Evolutionary conservation across 1,140 invertebrate species (phyloP), one percentile per base, ranked within the genome.

Genomic region (Tetragonula clypearis): DNA sequence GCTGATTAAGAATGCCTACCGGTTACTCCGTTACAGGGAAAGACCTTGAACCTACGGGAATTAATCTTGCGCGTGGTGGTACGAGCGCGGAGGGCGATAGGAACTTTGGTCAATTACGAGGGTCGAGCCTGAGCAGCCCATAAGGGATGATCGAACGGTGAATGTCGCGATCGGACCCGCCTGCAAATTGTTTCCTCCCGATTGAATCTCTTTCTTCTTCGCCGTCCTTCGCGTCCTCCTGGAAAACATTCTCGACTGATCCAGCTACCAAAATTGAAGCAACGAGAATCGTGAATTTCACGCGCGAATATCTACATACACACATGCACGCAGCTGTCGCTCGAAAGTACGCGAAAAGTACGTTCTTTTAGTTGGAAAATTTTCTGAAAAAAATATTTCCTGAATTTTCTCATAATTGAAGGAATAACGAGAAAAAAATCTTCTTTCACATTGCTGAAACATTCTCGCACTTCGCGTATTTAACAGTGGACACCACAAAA

Each of bases 131-230:
- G 68, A 79, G 30, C 80, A 66, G 23, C 76, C 79, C 73, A 68
- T 66, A 86, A 85, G 80, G 87, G 62, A 89, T 82, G 89, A 90
- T 90, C 89, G 88, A 86, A 82, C 71, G 49, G 79, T 56, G 85
- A 68, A 86, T 80, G 84, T 90, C 78, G 81, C 86, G 82, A 90
- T 87, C 81, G 81, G 83, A 62, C 65, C 77, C 84, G 88, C 79
- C 87, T 84, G 89, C 89, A 90, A 90, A 90, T 90, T 90, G 90
- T 90, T 87, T 88, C 85, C 82, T 74, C 56, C 68, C 79, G 86
- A 90, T 90, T 88, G 86, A 87, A 90, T 90, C 84, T 84, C 79
- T 69, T 88, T 68, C 82, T 87, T 86, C 72, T 87, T 86, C 72
- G 53, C 68, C 68, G 21, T 56, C 55, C 17, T 23, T 35, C 41